Conservation (phyloP, 2,888 invertebrate genomes). For the Seira ritae region DNA sequence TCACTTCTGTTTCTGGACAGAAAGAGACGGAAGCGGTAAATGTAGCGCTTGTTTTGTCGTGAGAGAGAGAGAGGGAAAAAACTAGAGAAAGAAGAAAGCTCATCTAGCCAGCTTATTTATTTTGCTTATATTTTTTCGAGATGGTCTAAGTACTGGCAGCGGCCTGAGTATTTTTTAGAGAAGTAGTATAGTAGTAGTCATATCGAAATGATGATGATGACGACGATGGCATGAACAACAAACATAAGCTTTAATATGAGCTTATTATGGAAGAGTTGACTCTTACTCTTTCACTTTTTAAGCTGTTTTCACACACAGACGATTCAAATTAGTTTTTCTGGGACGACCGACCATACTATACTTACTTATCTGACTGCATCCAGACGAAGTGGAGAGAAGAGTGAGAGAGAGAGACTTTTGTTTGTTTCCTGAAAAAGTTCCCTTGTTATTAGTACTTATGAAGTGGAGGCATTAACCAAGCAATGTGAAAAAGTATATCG, state of each 20-base stretch:
- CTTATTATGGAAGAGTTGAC: slow-evolving; percentile 16
- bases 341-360: slow-evolving; percentile 8
- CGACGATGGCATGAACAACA: slow-evolving; percentile 7
- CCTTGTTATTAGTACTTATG: slow-evolving; percentile 7
- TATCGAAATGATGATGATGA: slow-evolving; percentile 5
- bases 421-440: slow-evolving; percentile 8
- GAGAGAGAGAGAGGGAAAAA: background rate
- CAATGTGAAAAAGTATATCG: background rate
- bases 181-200: background rate
- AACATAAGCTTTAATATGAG: slow-evolving; percentile 13
- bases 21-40: background rate
- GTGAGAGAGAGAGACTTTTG: slow-evolving; percentile 14
- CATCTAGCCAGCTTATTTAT: slow-evolving; percentile 42
- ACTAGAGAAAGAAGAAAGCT: slow-evolving; percentile 25
- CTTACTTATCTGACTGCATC: slow-evolving; percentile 23
- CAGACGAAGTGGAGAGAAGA: slow-evolving; percentile 13
- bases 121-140: background rate
- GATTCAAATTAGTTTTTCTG: slow-evolving; percentile 60
- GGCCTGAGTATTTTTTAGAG: background rate
- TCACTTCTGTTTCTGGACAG: background rate
- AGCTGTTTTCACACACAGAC: slow-evolving; percentile 25
- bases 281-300: slow-evolving; percentile 12
- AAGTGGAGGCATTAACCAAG: slow-evolving; percentile 8
- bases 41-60: slow-evolving; percentile 10
- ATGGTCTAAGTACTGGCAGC: background rate